phyloP scores from a whole-genome alignment of 2,113 vertebrate species.

The Atrichornis clamosus region DNA sequence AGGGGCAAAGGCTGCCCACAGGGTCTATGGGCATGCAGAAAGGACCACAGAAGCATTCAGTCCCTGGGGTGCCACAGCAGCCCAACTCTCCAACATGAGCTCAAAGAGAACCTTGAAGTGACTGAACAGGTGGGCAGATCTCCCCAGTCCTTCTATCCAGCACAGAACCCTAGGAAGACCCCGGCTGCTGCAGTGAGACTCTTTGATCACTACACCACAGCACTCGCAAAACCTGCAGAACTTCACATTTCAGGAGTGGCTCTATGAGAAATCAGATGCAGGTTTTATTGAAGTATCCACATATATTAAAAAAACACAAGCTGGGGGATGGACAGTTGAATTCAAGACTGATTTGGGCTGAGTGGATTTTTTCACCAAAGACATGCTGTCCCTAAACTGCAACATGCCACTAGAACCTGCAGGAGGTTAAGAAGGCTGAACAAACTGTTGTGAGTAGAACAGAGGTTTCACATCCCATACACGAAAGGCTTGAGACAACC shows the following conservation, averaged over 20 bases:
- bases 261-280: background rate
- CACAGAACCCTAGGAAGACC: background rate
- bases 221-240: background rate
- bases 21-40: background rate
- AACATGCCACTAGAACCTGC: background rate
- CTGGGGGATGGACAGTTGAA: background rate
- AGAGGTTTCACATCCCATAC: background rate
- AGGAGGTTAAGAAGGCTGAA: background rate
- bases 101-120: background rate
- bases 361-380: background rate
- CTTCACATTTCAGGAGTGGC: background rate
- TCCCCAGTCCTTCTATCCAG: background rate
- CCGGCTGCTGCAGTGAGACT: accelerated
- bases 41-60: background rate
- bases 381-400: background rate
- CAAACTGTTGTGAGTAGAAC: background rate
- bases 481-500: background rate
- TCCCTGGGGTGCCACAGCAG: background rate
- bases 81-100: background rate
- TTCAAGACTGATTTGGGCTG: background rate
- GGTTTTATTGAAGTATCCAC: background rate
- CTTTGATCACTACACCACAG: background rate
- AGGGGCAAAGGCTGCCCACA: accelerated
- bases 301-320: background rate
- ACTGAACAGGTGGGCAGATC: background rate